Base-by-base conservation (phyloP, 37 sponge, comb jelly and placozoan genomes). In the Theonella swinhoei region DNA sequence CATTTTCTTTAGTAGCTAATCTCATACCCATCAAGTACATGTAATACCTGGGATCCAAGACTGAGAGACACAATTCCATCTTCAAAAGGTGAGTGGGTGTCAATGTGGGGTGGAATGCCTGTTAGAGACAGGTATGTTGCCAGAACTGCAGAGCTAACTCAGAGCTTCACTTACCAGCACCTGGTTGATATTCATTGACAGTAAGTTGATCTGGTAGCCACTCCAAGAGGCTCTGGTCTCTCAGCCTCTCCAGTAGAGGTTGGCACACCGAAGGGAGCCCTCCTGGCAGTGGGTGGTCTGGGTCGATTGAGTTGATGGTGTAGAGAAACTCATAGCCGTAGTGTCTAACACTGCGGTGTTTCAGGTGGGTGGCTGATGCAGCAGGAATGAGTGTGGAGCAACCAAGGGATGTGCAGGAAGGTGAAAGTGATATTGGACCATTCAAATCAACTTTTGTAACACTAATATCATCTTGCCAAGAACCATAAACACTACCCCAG, bases 61-160 rank as follows among this genome's bases (percentile, higher is more conserved):
- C 91, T 92, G 33, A 97, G 71, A 20, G 97, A 97, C 36, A 91
- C 64, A 4, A 97, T 94, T 40, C 72, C 83, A 54, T 80, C 90
- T 67, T 91, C 74, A 68, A 97, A 97, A 66, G 90, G 90, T 26
- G 95, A 94, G 70, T 91, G 95, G 9, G 97, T 94, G 76, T 97
- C 97, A 42, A 97, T 83, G 80, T 97, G 97, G 25, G 93, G 85
- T 25, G 97, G 97, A 35, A 97, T 97, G 26, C 97, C 95, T 95
- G 62, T 22, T 62, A 24, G 32, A 42, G 29, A 30, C n/a, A 14
- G 14, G 14, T 14, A 66, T 66, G 7, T 30, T 22, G 8, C 68
- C 32, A 9, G 29, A 66, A 31, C 31, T 72, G 74, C 34, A 34
- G 9, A 23, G 7, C 32, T 31, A 9, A 58, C 24, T 35, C 37